These are phyloP conservation scores for Latheticus oryzae DNA, from an alignment of 2,888 invertebrate genomes.

Conservation along the genomic window DNA sequence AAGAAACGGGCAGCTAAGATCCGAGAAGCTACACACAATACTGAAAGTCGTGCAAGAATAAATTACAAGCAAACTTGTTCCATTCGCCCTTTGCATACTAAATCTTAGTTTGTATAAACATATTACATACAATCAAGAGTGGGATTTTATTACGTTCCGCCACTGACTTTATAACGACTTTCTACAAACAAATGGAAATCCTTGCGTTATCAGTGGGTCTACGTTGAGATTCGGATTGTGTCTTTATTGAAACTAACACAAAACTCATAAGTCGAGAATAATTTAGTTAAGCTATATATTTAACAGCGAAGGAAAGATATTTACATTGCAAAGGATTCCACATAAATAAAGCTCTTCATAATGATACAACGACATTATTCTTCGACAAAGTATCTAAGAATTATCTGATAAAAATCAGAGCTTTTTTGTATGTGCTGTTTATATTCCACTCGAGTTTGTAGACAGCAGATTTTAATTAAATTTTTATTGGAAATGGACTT, in stretches of 20 bases:
- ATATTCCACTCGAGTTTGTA: too few relatives aligned
- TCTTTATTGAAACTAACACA: conserved; percentile 44
- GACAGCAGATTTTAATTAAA: too few relatives aligned
- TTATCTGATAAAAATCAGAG: too few relatives aligned
- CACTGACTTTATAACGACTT: conserved; percentile 60
- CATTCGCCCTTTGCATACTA: conserved; percentile 59
- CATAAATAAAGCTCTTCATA: conserved; percentile 28
- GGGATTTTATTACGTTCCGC: conserved; percentile 59
- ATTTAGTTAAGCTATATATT: conserved; percentile 41
- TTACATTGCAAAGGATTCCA: conserved; percentile 38
- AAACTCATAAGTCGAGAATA: conserved; percentile 35
- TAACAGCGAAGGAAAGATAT: conserved; percentile 22
- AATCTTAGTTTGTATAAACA: conserved; percentile 63
- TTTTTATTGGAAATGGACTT: too few relatives aligned
- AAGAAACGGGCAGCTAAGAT: conserved; percentile 60
- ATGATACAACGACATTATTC: too few relatives aligned
- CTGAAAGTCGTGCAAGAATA: conserved; percentile 61
- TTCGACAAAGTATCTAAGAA: too few relatives aligned
- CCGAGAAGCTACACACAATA: conserved; percentile 46
- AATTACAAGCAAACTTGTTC: conserved; percentile 61
- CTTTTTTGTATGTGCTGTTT: too few relatives aligned
- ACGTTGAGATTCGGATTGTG: conserved; percentile 29
- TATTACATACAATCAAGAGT: conserved; percentile 61
- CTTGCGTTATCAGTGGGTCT: conserved; percentile 49
- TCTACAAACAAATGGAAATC: conserved; percentile 52